Base-by-base conservation (phyloP, 2,888 invertebrate genomes). In the Eupsilia transversa region DNA sequence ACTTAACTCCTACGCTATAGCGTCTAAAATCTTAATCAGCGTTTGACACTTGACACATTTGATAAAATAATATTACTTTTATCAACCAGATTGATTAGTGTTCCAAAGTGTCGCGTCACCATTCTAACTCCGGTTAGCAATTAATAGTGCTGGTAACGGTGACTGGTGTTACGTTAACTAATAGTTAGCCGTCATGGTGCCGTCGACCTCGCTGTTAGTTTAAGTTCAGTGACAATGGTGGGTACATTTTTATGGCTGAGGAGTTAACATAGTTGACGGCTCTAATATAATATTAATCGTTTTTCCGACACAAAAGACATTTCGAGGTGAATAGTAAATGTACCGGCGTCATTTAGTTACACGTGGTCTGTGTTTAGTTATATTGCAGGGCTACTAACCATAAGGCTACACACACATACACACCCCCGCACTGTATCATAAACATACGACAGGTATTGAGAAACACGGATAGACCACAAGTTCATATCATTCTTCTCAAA, bases 31-130 rank as follows among this genome's bases (percentile, higher is more conserved):
- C 65, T 56, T 79, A 82, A 83, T 72, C 68, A 83, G 57, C 75
- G 79, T 79, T 83, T 72, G 75, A 73, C 61, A 56, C 38, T 60
- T 67, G 80, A 83, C 82, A 83, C 68, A 67, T 79, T 85, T 77
- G 74, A 82, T 74, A 74, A 82, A 79, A 76, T 76, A 74, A 71
- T 86, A 80, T 83, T 79, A 74, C 64, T 83, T 84, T 80, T 83
- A 79, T 75, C 65, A 86, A 83, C 56, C 74, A 78, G 85, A 83
- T 86, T 85, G 81, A 86, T 86, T 74, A 73, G 77, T 65, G 75
- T 75, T 57, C 41, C 57, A 71, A 83, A 86, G 61, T 71, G 86
- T 69, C 74, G 65, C 52, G 84, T 85, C 83, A 85, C 79, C 57
- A n/a, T 78, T 56, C 63, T 66, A 68, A 69, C 74, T 80, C 46